Conservation (phyloP, 2,113 vertebrate genomes). For the Mixornis gularis region DNA sequence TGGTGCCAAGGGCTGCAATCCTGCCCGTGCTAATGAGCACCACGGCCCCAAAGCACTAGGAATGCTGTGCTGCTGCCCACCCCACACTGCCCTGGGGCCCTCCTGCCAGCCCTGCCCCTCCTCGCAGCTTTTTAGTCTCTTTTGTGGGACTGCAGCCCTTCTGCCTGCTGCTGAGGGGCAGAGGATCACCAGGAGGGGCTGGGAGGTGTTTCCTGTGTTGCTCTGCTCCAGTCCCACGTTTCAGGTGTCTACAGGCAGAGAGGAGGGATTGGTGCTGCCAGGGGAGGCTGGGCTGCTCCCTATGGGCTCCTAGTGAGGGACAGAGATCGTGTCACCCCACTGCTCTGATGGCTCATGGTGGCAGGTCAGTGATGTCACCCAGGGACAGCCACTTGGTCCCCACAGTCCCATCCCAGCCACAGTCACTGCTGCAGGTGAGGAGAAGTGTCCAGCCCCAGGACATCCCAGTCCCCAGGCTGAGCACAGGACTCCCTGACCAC, state of each 20-base stretch:
- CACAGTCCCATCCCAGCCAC: background rate
- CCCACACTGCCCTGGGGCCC: background rate
- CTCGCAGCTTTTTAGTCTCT: background rate
- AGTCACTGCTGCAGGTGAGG: background rate
- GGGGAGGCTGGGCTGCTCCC: background rate
- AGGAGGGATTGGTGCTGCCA: background rate
- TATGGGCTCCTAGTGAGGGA: rapidly evolving
- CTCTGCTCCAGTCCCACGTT: background rate
- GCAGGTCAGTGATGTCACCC: background rate
- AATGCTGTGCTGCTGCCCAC: background rate
- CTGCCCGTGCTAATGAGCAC: background rate
- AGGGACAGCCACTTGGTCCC: background rate
- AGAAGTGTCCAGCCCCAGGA: background rate
- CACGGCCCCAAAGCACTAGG: background rate
- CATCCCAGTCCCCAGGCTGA: background rate
- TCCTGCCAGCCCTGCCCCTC: background rate
- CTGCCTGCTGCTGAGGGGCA: background rate
- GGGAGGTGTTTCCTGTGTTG: background rate
- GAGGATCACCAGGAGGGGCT: background rate
- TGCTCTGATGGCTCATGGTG: background rate
- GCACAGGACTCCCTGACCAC: background rate
- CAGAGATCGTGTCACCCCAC: background rate
- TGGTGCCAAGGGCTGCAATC: background rate
- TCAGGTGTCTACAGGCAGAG: background rate
- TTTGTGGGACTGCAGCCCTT: background rate